A percentile compares a stretch with the other conserved stretches of the same genome.
Conservation (phyloP, 2,888 invertebrate species). For the Chymomyza procnemis region DNA sequence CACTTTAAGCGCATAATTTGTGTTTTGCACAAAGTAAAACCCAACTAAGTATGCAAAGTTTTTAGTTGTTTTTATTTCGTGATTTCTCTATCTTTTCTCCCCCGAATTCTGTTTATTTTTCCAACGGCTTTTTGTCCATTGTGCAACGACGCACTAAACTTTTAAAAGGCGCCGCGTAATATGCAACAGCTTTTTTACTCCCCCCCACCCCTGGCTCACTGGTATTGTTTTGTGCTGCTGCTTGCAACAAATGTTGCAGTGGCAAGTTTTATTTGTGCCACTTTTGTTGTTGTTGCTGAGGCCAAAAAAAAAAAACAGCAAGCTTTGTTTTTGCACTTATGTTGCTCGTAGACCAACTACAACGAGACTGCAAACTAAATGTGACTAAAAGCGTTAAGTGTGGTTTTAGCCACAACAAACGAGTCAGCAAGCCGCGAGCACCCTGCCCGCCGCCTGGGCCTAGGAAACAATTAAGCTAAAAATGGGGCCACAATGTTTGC, state of each 20-base stretch:
- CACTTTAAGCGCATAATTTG: background rate
- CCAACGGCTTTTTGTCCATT: constrained; percentile 2
- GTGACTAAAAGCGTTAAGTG: constrained; percentile 55
- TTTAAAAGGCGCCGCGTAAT: constrained; percentile 21
- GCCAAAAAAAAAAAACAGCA: too few species aligned
- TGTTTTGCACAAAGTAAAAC: background rate
- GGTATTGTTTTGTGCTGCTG: background rate
- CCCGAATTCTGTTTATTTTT: background rate
- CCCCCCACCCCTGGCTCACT: too few species aligned
- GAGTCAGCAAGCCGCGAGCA: background rate
- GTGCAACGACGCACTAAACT: constrained; percentile 5
- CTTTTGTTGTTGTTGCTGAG: constrained; percentile 25
- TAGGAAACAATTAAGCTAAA: constrained; percentile 37
- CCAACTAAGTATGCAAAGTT: background rate
- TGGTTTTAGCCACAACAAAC: constrained; percentile 43
- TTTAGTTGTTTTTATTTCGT: constrained; percentile 22
- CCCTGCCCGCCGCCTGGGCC: constrained; percentile 10
- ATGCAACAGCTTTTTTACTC: constrained; percentile 40
- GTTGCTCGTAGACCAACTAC: constrained; percentile 29
- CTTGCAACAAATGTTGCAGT: constrained; percentile 8
- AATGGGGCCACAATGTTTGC: constrained; percentile 16
- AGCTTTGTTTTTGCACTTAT: constrained; percentile 44
- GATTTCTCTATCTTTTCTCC: constrained; percentile 2
- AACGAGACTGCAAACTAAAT: constrained; percentile 44
- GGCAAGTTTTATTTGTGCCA: constrained; percentile 33